A percentile compares a stretch with the other conserved stretches of the same genome.
Evolutionary conservation across 2,113 vertebrate species (phyloP).

Genomic region (Pica pica): DNA sequence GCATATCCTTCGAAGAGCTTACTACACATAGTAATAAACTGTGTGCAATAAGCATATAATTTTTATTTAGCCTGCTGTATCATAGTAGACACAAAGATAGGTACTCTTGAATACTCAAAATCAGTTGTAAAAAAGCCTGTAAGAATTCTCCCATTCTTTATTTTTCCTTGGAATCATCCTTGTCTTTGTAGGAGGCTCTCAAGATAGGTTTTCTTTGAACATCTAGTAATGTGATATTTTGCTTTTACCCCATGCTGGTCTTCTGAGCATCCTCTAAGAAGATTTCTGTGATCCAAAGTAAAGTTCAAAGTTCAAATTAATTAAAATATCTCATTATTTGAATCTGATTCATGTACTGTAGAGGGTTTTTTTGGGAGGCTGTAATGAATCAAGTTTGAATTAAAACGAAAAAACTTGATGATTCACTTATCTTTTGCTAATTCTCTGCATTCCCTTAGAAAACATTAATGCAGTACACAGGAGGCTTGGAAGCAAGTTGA

Average conservation of each 20-base stretch:
- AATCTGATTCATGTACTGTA: not conserved
- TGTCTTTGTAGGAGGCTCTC: not conserved
- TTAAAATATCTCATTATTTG: conserved; percentile 44
- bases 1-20: not conserved
- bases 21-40: not conserved
- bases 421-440: not conserved
- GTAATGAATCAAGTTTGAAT: conserved; percentile 5
- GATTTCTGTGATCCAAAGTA: conserved; percentile 10
- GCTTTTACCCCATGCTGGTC: conserved; percentile 20
- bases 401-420: not conserved
- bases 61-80: not conserved
- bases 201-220: conserved; percentile 25
- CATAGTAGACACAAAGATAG: not conserved
- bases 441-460: not conserved
- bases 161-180: not conserved
- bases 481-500: not conserved
- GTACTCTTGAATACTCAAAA: not conserved
- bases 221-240: not conserved
- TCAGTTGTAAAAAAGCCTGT: not conserved
- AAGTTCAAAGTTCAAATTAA: conserved; percentile 40
- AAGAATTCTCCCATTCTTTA: not conserved
- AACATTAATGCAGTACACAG: not conserved
- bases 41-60: not conserved
- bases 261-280: conserved; percentile 17
- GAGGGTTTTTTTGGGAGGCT: not conserved